Evolutionary conservation across 2,113 vertebrate species (phyloP).

Genomic region (Rhineura floridana): DNA sequence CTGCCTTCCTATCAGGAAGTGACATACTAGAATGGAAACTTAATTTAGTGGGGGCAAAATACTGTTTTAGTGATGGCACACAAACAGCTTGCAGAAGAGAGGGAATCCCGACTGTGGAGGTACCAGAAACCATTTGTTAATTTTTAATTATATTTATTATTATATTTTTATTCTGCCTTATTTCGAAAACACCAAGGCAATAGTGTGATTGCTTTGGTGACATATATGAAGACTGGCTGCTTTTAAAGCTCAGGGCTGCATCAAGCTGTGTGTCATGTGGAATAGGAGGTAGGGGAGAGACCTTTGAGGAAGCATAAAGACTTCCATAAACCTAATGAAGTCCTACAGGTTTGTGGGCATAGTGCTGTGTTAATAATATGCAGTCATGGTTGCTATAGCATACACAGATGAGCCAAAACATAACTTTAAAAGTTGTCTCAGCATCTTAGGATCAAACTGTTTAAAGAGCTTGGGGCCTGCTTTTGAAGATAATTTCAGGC

Average conservation of each 20-base stretch:
- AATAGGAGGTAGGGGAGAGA: neutral
- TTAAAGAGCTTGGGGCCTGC: neutral
- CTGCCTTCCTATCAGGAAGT: constrained; percentile 29
- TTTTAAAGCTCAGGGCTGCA: neutral
- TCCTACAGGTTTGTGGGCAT: too few species aligned
- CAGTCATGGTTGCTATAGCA: neutral
- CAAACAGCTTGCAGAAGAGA: neutral
- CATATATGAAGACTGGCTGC: neutral
- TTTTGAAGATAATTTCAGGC: neutral
- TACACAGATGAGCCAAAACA: neutral
- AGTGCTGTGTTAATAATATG: too few species aligned
- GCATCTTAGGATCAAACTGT: neutral
- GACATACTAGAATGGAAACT: constrained; percentile 15
- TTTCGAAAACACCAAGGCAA: neutral
- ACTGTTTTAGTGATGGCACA: neutral
- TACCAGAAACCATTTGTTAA: neutral
- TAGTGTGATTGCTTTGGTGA: neutral
- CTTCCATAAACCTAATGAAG: neutral
- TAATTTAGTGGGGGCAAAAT: constrained; percentile 17
- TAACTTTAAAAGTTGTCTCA: neutral
- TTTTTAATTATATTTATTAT: neutral
- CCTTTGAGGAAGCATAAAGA: neutral
- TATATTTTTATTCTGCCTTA: neutral
- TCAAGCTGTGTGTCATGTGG: neutral
- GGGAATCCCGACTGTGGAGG: neutral